A percentile compares a stretch with the other conserved stretches of the same genome.
These are phyloP conservation scores for Trichogramma dendrolimi DNA, from an alignment of 2,888 invertebrate genomes.

Conservation along the genomic window DNA sequence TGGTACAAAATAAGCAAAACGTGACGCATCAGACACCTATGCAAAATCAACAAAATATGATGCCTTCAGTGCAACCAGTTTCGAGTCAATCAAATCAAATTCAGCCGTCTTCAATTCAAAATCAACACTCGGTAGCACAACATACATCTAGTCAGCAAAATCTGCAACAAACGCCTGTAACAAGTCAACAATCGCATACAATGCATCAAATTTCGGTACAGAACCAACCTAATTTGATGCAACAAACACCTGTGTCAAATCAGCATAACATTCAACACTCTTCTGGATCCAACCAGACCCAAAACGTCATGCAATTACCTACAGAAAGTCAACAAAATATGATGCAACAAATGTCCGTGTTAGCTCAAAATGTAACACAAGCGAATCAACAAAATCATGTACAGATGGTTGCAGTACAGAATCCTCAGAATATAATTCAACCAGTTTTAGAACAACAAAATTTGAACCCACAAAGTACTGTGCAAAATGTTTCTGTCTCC, in stretches of 20 bases:
- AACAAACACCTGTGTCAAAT: slow-evolving; percentile 1
- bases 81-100: too few relatives aligned
- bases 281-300: too few relatives aligned
- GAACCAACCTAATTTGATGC: slow-evolving; percentile 15
- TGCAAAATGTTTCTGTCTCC: too few relatives aligned
- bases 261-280: not conserved
- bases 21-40: slow-evolving; percentile 7
- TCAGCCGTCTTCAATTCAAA: too few relatives aligned
- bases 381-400: too few relatives aligned
- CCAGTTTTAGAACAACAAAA: slow-evolving; percentile 15
- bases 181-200: slow-evolving; percentile 26
- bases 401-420: too few relatives aligned
- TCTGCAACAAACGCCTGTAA: slow-evolving; percentile 20
- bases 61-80: not conserved
- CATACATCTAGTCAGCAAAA: too few relatives aligned
- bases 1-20: slow-evolving; percentile 1
- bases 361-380: too few relatives aligned
- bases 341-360: too few relatives aligned
- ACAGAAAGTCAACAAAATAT: too few relatives aligned
- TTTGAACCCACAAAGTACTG: slow-evolving; percentile 19
- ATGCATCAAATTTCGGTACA: slow-evolving; percentile 3
- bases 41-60: slow-evolving; percentile 10
- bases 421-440: slow-evolving; percentile 1
- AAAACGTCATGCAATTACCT: too few relatives aligned
- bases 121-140: too few relatives aligned